phyloP scores from a whole-genome alignment of 2,888 invertebrate genomes.

The Tinea semifulvella region DNA sequence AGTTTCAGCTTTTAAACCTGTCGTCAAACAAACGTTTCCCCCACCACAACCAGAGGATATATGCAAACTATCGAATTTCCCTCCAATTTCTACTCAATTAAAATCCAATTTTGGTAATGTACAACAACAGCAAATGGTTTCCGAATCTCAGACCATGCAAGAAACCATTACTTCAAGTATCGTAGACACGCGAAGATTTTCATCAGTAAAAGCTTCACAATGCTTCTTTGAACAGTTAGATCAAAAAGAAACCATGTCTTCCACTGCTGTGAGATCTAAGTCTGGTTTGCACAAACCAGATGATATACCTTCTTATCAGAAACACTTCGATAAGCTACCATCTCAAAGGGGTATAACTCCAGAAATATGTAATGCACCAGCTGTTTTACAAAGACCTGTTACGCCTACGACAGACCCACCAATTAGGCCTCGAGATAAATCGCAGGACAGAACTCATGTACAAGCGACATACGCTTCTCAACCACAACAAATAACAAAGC shows the following conservation, averaged over 20 bases:
- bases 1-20: constrained; percentile 56
- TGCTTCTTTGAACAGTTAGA: constrained; percentile 51
- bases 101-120: constrained; percentile 35
- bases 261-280: constrained; percentile 42
- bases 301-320: constrained; percentile 71
- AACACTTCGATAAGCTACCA: constrained; percentile 66
- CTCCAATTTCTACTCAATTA: constrained; percentile 45
- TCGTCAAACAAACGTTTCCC: constrained; percentile 51
- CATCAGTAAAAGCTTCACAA: constrained; percentile 48
- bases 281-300: constrained; percentile 71
- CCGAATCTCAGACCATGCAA: constrained; percentile 37
- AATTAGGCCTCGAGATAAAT: constrained; percentile 38
- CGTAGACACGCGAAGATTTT: constrained; percentile 32
- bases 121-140: constrained; percentile 33
- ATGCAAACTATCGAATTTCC: constrained; percentile 37
- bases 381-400: constrained; percentile 47
- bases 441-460: constrained; percentile 25
- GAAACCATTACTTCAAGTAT: constrained; percentile 31
- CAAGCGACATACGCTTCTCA: constrained; percentile 16
- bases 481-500: constrained; percentile 17
- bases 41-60: constrained; percentile 45
- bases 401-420: constrained; percentile 51
- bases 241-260: constrained; percentile 42
- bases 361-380: constrained; percentile 53
- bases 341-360: constrained; percentile 68